phyloP scores from a whole-genome alignment of 2,797 vertebrate species.

The Silurus lanzhouensis region DNA sequence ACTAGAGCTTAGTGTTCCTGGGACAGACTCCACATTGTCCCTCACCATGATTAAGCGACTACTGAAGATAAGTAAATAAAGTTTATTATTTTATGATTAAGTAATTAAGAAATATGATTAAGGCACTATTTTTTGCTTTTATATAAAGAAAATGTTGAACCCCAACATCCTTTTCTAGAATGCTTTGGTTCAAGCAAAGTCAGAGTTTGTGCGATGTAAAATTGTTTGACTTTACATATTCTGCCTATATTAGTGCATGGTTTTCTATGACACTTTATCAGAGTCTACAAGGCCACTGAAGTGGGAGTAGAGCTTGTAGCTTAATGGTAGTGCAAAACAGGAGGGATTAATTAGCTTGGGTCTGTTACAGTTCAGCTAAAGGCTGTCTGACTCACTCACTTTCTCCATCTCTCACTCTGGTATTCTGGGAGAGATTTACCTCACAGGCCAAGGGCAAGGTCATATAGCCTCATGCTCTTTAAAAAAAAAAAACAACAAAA shows the following conservation, averaged over 20 bases:
- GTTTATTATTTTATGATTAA: neutral
- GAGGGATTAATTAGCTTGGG: constrained; percentile 26
- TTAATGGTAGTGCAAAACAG: neutral
- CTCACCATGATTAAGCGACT: neutral
- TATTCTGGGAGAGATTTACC: constrained; percentile 72
- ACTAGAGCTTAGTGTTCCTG: too few species aligned
- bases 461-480: constrained; percentile 64
- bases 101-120: too few species aligned
- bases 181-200: neutral
- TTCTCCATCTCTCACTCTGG: constrained; percentile 15
- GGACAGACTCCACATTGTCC: neutral
- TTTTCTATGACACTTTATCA: neutral
- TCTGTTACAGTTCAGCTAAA: constrained; percentile 35
- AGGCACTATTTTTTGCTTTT: neutral
- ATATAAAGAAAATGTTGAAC: neutral
- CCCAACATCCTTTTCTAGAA: neutral
- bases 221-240: neutral
- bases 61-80: neutral
- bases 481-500: constrained; percentile 51
- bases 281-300: neutral
- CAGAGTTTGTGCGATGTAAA: neutral
- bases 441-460: constrained; percentile 69
- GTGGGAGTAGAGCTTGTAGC: neutral
- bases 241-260: neutral
- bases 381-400: constrained; percentile 27